Evolutionary conservation across 2,113 vertebrate genomes (phyloP), one percentile per base, ranked within the genome.

Genomic region (Hemiscyllium ocellatum): DNA sequence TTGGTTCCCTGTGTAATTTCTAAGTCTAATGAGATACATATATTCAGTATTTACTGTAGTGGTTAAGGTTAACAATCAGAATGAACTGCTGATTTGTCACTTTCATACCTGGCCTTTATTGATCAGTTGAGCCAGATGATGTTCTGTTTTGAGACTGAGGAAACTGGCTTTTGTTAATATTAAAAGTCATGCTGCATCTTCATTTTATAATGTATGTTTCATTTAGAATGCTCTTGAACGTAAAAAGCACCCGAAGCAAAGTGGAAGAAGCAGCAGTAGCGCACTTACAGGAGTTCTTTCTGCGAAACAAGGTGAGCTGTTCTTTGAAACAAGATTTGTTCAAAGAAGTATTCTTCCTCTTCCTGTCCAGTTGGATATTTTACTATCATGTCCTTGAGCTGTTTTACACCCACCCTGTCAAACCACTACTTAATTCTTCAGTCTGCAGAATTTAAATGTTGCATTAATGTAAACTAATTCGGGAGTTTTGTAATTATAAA

Each of bases 241-340:
- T 95, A 97, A 98, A 97, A 99, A 98, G 97, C 99, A 98, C 96
- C 97, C 98, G 0, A 99, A 98, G 97, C 96, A 97, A 87, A 97
- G 97, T 87, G 97, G 97, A 52, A 99, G 98, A 96, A 98, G 98
- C 93, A 98, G 97, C 97, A 99, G 98, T 96, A 98, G 98, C 72
- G 98, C 98, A 4, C 97, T 99, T 96, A 99, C 99, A 2, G 99
- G 99, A 56, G 98, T 99, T 78, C 98, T 99, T 90, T 99, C 98
- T 96, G 98, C 99, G 78, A 99, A 99, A 97, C 98, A 99, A 99
- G 99, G 99, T 99, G 98, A 90, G 85, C 15, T 50, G 37, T 24
- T 56, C 66, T 50, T 6, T 70, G 22, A 22, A 69, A 68, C 47
- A 13, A 50, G 47, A 29, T 12, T 72, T 7, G 12, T 2, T 76